Percentiles rank a stretch among this genome's conserved stretches.
phyloP scores from a whole-genome alignment of 2,797 vertebrate genomes.

The Antennarius maculatus region DNA sequence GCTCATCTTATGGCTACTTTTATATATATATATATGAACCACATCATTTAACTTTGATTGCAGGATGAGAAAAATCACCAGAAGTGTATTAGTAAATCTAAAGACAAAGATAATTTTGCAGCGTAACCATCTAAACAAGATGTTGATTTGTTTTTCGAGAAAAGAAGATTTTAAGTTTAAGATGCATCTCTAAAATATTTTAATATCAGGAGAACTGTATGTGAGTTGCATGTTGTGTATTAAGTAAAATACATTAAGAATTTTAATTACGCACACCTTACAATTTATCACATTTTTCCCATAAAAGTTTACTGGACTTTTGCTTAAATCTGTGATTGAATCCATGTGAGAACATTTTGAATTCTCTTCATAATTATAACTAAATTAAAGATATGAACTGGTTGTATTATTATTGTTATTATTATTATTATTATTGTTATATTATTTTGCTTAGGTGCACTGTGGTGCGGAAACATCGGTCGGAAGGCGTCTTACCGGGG shows the following conservation, averaged over 20 bases:
- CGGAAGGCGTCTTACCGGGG: constrained; percentile 81
- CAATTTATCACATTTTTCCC: background rate
- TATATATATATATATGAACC: background rate
- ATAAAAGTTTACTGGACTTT: background rate
- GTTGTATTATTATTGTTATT: too few species aligned
- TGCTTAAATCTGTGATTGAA: background rate
- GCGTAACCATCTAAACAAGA: background rate
- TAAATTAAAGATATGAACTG: background rate
- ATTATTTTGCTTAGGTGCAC: constrained; percentile 22
- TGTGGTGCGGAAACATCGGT: background rate
- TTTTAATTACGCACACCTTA: background rate
- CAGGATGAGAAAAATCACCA: background rate
- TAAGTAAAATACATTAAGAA: background rate
- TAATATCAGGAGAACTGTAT: background rate
- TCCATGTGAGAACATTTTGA: rapidly evolving
- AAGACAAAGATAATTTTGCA: background rate
- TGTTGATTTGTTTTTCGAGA: background rate
- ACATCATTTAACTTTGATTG: background rate
- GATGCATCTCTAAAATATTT: constrained; percentile 2
- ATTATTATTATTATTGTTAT: background rate
- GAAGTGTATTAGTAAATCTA: too few species aligned
- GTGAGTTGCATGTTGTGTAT: background rate
- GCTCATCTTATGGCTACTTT: background rate
- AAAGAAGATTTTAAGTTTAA: background rate
- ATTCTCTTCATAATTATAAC: background rate